Conservation (phyloP, 30 jellyfish, hydroid and myxozoan genomes). For the Chrysaora quinquecirrha region DNA sequence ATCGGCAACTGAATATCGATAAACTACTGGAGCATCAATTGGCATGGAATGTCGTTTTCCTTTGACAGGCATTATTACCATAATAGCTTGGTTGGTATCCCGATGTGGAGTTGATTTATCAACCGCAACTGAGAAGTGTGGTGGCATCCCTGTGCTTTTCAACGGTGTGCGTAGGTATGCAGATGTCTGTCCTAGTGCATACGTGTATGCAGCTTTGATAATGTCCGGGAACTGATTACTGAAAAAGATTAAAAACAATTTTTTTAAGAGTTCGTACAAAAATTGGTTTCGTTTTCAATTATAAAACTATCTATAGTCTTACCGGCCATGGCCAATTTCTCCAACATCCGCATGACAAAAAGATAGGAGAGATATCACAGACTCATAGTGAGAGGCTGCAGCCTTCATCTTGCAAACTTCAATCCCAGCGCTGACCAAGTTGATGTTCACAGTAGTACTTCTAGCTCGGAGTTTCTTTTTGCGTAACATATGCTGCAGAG, state of each 20-base stretch:
- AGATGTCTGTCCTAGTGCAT: constrained; percentile 22
- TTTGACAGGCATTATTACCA: constrained; percentile 29
- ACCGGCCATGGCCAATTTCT: constrained; percentile 28
- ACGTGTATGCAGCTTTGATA: constrained; percentile 26
- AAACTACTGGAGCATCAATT: constrained; percentile 17
- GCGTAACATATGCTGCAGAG: constrained; percentile 13
- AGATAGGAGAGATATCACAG: constrained; percentile 28
- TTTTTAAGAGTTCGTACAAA: constrained; percentile 18
- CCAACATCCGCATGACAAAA: constrained; percentile 23
- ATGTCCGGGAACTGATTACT: constrained; percentile 19
- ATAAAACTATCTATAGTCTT: constrained; percentile 10
- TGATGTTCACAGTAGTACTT: constrained; percentile 17
- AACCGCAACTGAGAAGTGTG: constrained; percentile 41
- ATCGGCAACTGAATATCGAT: constrained; percentile 6
- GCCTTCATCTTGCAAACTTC: constrained; percentile 56
- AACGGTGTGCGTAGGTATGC: constrained; percentile 33
- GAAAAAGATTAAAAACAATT: constrained; percentile 6
- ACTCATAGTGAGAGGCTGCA: constrained; percentile 36
- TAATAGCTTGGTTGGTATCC: constrained; percentile 49
- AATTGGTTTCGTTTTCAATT: background rate
- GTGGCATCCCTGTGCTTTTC: constrained; percentile 39
- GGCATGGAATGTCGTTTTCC: constrained; percentile 38
- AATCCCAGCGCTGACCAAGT: constrained; percentile 44
- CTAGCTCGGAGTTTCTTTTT: background rate
- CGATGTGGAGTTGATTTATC: constrained; percentile 56